These are phyloP conservation scores for Pygoscelis antarcticus DNA, from an alignment of 2,113 vertebrate genomes.

Conservation along the genomic window DNA sequence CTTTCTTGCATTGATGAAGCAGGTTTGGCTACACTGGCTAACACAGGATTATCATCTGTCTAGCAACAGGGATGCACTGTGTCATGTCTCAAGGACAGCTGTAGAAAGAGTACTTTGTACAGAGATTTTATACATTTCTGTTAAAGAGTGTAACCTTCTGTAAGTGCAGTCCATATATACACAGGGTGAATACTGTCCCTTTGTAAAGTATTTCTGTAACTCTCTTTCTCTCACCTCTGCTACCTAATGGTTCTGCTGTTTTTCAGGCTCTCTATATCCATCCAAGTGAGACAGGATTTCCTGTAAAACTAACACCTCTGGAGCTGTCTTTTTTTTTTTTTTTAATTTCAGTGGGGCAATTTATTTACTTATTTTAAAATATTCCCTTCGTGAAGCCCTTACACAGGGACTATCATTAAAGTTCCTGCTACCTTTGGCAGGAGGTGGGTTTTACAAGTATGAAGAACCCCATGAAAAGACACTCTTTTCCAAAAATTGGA, in stretches of 20 bases:
- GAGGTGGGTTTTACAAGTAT: not conserved
- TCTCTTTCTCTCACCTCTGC: constrained; percentile 32
- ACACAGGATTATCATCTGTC: constrained; percentile 20
- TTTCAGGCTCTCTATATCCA: constrained; percentile 27
- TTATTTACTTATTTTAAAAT: constrained; percentile 47
- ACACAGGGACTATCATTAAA: not conserved
- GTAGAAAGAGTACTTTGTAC: constrained; percentile 52
- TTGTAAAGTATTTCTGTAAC: constrained; percentile 41
- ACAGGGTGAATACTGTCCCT: constrained; percentile 42
- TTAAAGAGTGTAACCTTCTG: constrained; percentile 4
- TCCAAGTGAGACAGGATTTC: constrained; percentile 60
- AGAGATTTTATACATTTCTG: constrained; percentile 18
- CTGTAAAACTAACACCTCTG: constrained; percentile 49
- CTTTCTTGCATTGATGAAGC: not conserved
- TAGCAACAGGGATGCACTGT: constrained; percentile 46
- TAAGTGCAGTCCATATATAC: not conserved
- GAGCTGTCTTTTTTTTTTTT: not conserved
- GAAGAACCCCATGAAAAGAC: constrained; percentile 1
- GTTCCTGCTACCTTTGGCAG: constrained; percentile 22
- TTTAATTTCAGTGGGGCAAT: not conserved
- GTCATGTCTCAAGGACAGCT: constrained; percentile 34
- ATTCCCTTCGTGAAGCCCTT: not conserved
- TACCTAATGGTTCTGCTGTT: constrained; percentile 39
- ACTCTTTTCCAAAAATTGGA: constrained; percentile 1
- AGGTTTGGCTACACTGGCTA: not conserved